Evolutionary conservation across 2,888 invertebrate species (phyloP), one percentile per base, ranked within the genome.

Genomic region (Drosophila kokeensis): DNA sequence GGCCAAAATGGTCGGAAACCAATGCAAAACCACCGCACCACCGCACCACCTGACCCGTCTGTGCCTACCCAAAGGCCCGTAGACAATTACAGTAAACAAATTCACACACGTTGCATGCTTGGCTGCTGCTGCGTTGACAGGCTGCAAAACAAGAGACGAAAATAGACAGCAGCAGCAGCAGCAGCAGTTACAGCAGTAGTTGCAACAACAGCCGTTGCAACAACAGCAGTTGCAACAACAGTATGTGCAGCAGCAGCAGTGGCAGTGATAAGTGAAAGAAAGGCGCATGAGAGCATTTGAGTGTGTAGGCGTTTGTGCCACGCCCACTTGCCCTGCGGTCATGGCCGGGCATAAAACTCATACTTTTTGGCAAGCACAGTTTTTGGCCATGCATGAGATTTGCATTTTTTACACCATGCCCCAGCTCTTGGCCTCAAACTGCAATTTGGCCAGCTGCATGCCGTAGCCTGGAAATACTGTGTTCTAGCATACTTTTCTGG

Each of bases 61-160:
- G n/a, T 49, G 52, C 53, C 30, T 64, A 68, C 60, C 21, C 40
- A 54, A 61, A 62, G 48, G 69, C 74, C 84, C 62, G 81, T 55
- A 83, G 85, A 88, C 86, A 89, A 87, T 89, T 89, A 87, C 89
- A 85, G 87, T 87, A 87, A 87, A 87, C 87, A 89, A 89, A 89
- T 82, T 83, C 79, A 48, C 85, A 85, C 85, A 85, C 81, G 83
- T 76, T 76, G 79, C 81, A 69, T 67, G 73, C 82, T 57, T 71
- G 72, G 59, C 34, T 58, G 70, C 42, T 42, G 64, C 34, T 76
- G 73, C 61, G 68, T 84, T 84, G 83, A 83, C 87, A 83, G 82
- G 69, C 84, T 80, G 82, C 74, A 86, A 69, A 86, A 83, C 83
- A 82, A 82, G 87, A 80, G 84, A 84, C 76, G 72, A 80, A 81